Evolutionary conservation across 2,888 invertebrate genomes (phyloP), one percentile per base, ranked within the genome.

Genomic region (Cheilosia soror): DNA sequence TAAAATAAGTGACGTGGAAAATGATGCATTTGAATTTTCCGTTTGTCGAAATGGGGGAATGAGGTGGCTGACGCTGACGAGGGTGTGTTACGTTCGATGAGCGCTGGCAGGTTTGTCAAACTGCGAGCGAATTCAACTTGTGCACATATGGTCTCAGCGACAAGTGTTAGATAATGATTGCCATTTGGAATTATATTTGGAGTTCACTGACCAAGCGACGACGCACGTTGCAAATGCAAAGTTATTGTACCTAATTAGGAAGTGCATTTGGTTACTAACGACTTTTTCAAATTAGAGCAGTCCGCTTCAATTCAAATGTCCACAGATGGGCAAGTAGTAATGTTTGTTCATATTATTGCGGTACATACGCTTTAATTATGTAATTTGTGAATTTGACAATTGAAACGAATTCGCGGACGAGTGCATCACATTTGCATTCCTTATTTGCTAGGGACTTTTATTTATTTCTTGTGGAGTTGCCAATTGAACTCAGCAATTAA

Each of bases 1-100:
- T 87, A 87, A 86, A 89, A 87, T 88, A 89, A 89, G 89, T 89
- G 89, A 89, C 89, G 90, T 90, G 90, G 90, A 89, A 90, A 90
- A 91, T 91, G 88, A 91, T 90, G 85, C 85, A 85, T 85, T 85
- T 77, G 85, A 85, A 66, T 81, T 71, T 85, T 85, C 76, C 85
- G 81, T 85, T 71, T 76, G 63, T 47, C 47, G 62, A 81, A 81
- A 58, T 69, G 53, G 78, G 77, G 78, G 69, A 62, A 31, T 13
- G 15, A 51, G n/a, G 62, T 62, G 68, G 60, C 53, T 62, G 62
- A n/a, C 27, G 31, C 31, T 42, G 44, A 13, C n/a, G 44, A 13
- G 71, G 51, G 51, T 51, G 51, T 51, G 6, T 51, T 20, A 49
- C 58, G 29, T 60, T 73, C 75, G 80, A 75, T 60, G 72, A 55